Evolutionary conservation across 2,797 vertebrate species (phyloP).

Genomic region (Monodelphis domestica): DNA sequence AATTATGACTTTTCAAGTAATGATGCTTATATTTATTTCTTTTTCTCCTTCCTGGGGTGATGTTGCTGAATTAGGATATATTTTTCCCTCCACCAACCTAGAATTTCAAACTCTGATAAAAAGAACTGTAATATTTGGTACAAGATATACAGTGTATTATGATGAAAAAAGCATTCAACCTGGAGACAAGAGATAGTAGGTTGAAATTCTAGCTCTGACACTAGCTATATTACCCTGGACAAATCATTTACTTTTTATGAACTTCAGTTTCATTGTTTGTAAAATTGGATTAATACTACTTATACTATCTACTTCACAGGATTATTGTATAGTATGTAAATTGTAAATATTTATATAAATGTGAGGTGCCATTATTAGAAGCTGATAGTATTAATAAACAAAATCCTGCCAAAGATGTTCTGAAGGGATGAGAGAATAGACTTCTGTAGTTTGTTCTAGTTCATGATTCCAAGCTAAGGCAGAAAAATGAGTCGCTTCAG

Average conservation of each 20-base stretch:
- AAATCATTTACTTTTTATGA: not conserved
- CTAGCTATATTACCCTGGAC: not conserved
- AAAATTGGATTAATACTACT: not conserved
- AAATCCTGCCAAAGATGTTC: not conserved
- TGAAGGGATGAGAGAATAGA: not conserved
- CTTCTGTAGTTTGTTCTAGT: not conserved
- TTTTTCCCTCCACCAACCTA: constrained; percentile 1
- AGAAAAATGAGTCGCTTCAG: not conserved
- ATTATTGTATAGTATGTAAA: not conserved
- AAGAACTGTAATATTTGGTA: not conserved
- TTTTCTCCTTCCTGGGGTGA: not conserved
- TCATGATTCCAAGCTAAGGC: not conserved
- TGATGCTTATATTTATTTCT: constrained; percentile 4
- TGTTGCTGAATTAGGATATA: constrained; percentile 10
- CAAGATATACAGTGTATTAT: not conserved
- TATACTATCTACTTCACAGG: not conserved
- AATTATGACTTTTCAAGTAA: constrained; percentile 29
- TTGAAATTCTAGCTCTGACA: not conserved
- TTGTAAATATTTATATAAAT: not conserved
- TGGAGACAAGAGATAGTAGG: not conserved
- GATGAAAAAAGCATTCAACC: not conserved
- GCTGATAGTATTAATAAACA: not conserved
- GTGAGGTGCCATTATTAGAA: not conserved
- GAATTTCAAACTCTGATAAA: not conserved
- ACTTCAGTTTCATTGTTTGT: not conserved